A percentile compares a stretch with the other conserved stretches of the same genome.
Evolutionary conservation across 2,888 invertebrate species (phyloP).

Genomic region (Torymus texanus): DNA sequence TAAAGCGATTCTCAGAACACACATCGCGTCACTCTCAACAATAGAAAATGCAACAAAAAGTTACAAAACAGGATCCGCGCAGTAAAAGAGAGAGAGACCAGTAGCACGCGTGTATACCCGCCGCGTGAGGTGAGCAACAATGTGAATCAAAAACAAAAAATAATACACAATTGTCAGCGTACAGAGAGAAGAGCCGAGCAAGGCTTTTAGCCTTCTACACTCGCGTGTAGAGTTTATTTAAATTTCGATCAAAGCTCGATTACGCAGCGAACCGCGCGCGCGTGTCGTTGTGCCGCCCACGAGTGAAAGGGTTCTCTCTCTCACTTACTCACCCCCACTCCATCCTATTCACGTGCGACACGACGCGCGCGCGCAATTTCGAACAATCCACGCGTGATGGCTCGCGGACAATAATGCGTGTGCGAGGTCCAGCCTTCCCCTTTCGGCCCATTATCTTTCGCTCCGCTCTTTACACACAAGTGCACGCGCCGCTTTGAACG

Average conservation of each 20-base stretch:
- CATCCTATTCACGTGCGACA: slow-evolving; percentile 20
- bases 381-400: slow-evolving; percentile 44
- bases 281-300: slow-evolving; percentile 34
- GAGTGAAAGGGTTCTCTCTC: slow-evolving; percentile 29
- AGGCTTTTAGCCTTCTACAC: not conserved
- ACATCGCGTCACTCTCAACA: no score
- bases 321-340: no score
- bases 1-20: no score
- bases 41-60: no score
- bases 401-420: slow-evolving; percentile 39
- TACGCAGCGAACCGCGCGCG: slow-evolving; percentile 44
- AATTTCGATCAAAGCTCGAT: slow-evolving; percentile 62
- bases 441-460: slow-evolving; percentile 18
- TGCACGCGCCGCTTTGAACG: not conserved
- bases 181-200: not conserved
- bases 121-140: no score
- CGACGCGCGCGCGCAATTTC: slow-evolving; percentile 26
- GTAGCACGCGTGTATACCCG: no score
- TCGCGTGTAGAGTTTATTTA: slow-evolving; percentile 59
- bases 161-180: no score
- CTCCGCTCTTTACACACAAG: slow-evolving; percentile 27
- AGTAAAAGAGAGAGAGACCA: no score
- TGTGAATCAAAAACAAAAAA: no score
- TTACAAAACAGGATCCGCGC: no score
- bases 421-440: not conserved